Conservation (phyloP, 2,888 invertebrate genomes). For the Notocelia uddmanniana region DNA sequence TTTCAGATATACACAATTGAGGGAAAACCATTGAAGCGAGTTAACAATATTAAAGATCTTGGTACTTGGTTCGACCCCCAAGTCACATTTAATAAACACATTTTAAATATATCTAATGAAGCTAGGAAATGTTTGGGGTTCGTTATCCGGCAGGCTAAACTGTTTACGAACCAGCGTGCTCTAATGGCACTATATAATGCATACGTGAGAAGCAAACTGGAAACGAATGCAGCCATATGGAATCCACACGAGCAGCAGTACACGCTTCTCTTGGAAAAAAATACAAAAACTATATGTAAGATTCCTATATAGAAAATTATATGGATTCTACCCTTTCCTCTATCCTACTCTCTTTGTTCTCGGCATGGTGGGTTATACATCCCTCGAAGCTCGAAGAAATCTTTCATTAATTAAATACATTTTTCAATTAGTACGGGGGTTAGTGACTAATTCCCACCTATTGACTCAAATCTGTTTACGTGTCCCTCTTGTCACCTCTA, state of each 20-base stretch:
- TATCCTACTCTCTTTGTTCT: not conserved
- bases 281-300: too few species aligned
- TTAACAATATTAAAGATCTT: not conserved
- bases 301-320: not conserved
- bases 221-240: not conserved
- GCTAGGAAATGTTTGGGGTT: not conserved
- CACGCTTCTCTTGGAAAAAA: too few species aligned
- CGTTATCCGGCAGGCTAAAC: not conserved
- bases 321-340: not conserved
- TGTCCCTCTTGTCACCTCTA: too few species aligned
- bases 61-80: constrained; percentile 4
- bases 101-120: too few species aligned
- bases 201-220: not conserved
- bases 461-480: too few species aligned
- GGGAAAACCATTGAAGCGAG: not conserved
- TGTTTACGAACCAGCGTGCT: not conserved
- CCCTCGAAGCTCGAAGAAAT: not conserved
- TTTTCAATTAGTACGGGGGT: too few species aligned
- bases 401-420: not conserved
- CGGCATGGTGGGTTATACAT: constrained; percentile 1
- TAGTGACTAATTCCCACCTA: too few species aligned
- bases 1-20: too few species aligned
- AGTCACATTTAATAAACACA: too few species aligned
- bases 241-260: too few species aligned
- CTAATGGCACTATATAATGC: not conserved